Conservation (phyloP, 1,140 invertebrate genomes). For the Tenebrio molitor region DNA sequence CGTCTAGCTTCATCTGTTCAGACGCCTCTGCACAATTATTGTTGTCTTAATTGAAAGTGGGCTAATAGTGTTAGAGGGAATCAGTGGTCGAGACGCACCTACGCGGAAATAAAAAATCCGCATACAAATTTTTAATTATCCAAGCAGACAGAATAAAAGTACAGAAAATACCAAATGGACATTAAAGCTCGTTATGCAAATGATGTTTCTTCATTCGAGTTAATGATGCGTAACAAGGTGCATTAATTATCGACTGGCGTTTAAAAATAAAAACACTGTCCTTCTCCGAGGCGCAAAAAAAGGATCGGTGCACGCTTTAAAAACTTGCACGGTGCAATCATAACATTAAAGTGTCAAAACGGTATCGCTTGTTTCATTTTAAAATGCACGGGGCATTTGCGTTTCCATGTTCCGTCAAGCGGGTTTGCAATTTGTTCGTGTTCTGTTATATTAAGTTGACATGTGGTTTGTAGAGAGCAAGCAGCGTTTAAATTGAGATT, state of each 20-base stretch:
- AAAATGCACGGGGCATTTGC: background rate
- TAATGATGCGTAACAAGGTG: slow-evolving; percentile 37
- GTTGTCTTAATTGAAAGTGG: slow-evolving; percentile 14
- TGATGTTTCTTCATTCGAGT: slow-evolving; percentile 29
- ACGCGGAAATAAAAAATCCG: slow-evolving; percentile 5
- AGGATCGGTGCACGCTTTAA: background rate
- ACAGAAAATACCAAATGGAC: slow-evolving; percentile 20
- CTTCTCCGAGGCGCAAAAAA: too few relatives aligned
- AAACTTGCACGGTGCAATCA: background rate
- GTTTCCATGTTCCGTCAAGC: background rate
- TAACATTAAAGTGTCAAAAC: background rate
- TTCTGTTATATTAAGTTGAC: slow-evolving; percentile 40
- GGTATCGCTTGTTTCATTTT: background rate
- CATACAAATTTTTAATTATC: slow-evolving; percentile 38
- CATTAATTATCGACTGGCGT: slow-evolving; percentile 20
- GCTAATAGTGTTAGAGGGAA: slow-evolving; percentile 8
- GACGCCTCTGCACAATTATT: slow-evolving; percentile 16
- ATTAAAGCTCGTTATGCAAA: slow-evolving; percentile 38
- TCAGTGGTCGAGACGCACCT: slow-evolving; percentile 5
- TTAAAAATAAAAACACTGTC: too few relatives aligned
- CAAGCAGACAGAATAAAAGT: slow-evolving; percentile 23
- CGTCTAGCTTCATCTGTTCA: background rate
- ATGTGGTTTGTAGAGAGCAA: slow-evolving; percentile 34
- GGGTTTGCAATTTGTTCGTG: background rate
- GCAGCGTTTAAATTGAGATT: slow-evolving; percentile 45